Evolutionary conservation across 2,888 invertebrate genomes (phyloP).

Genomic region (Euplagia quadripunctaria): DNA sequence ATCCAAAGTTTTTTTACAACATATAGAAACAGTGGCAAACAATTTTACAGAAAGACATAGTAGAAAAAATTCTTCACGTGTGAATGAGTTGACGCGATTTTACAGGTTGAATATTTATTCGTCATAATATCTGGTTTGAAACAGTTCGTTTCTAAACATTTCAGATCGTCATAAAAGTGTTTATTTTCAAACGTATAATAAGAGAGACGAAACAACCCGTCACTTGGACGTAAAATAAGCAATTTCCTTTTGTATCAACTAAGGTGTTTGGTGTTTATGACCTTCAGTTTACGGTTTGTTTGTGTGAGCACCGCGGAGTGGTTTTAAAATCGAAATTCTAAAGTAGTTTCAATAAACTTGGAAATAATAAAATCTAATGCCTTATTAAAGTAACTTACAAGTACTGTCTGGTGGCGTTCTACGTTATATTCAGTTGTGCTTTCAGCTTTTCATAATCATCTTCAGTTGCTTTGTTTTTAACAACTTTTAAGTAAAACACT

Average conservation of each 20-base stretch:
- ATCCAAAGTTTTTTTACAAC: too few species aligned
- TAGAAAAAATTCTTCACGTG: too few species aligned
- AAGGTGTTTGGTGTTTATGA: constrained; percentile 83
- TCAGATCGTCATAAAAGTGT: constrained; percentile 73
- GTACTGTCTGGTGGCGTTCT: constrained; percentile 37
- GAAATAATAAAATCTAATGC: constrained; percentile 57
- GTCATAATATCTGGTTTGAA: constrained; percentile 20
- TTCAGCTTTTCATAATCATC: too few species aligned
- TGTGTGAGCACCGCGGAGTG: constrained; percentile 65
- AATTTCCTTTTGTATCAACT: constrained; percentile 84
- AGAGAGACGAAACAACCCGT: constrained; percentile 72
- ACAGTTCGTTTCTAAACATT: constrained; percentile 43
- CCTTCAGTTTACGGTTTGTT: constrained; percentile 81
- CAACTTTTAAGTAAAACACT: too few species aligned
- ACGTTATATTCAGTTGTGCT: not conserved
- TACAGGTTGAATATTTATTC: constrained; percentile 8
- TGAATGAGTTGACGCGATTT: not conserved
- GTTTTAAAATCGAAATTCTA: constrained; percentile 77
- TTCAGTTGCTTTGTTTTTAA: too few species aligned
- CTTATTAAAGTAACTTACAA: constrained; percentile 45
- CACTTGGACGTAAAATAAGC: constrained; percentile 84
- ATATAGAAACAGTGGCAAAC: too few species aligned
- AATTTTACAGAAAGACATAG: too few species aligned
- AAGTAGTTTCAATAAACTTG: constrained; percentile 68
- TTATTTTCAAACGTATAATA: constrained; percentile 78